These are phyloP conservation scores for Elysia crispata DNA, from an alignment of 2,888 invertebrate species.

Conservation along the genomic window DNA sequence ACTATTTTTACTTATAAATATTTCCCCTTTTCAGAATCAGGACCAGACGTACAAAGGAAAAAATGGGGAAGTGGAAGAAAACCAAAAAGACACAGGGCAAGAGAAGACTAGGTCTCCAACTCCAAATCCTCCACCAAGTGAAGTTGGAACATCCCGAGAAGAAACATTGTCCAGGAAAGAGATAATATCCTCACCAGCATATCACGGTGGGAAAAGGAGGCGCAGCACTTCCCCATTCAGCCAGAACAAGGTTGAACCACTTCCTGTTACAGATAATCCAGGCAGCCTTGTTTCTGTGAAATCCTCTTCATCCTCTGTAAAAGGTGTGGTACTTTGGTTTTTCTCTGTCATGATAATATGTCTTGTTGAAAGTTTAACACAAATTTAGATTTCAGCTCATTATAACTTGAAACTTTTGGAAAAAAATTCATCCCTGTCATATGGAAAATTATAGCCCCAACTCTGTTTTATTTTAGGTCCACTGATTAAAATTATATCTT, in stretches of 20 bases:
- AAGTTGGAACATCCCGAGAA: neutral
- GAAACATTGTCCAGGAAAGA: constrained; percentile 15
- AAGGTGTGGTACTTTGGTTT: constrained; percentile 42
- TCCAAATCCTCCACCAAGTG: constrained; percentile 14
- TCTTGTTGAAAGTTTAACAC: too few species aligned
- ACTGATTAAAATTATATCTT: too few species aligned
- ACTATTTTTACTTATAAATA: too few species aligned
- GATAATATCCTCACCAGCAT: constrained; percentile 13
- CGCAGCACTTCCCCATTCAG: constrained; percentile 54
- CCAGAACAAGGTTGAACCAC: constrained; percentile 56
- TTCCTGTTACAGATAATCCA: constrained; percentile 18
- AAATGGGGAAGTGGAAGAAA: constrained; percentile 32
- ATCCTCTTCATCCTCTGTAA: constrained; percentile 34
- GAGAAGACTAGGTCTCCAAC: constrained; percentile 39
- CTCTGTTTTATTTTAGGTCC: too few species aligned
- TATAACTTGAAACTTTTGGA: too few species aligned
- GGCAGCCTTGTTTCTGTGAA: constrained; percentile 44
- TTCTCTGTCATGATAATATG: too few species aligned
- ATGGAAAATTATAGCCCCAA: too few species aligned
- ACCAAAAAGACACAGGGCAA: constrained; percentile 46
- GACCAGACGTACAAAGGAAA: too few species aligned
- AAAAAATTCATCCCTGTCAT: too few species aligned
- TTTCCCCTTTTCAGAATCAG: too few species aligned
- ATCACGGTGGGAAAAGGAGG: constrained; percentile 3
- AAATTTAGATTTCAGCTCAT: too few species aligned